phyloP scores from a whole-genome alignment of 2,797 vertebrate species.

The Protosalanx chinensis region DNA sequence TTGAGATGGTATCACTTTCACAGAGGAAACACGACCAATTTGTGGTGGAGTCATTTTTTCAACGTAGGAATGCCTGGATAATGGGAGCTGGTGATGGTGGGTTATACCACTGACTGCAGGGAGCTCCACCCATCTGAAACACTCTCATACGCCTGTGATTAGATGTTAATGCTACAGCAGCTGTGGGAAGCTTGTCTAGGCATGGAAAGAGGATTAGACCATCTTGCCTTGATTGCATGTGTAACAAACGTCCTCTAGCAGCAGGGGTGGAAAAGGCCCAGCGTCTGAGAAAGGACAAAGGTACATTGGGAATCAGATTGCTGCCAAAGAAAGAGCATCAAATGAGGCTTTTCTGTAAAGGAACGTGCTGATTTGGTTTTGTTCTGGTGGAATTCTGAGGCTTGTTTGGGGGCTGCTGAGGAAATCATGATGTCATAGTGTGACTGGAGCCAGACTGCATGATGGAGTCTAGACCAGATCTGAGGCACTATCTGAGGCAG shows the following conservation, averaged over 20 bases:
- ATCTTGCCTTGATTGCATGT: slow-evolving; percentile 30
- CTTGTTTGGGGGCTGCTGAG: slow-evolving; percentile 45
- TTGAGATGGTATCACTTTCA: neutral
- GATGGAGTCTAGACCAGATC: slow-evolving; percentile 31
- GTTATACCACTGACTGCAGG: neutral
- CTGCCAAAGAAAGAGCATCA: slow-evolving; percentile 28
- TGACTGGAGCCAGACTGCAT: slow-evolving; percentile 44
- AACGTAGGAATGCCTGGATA: neutral
- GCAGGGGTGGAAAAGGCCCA: slow-evolving; percentile 12
- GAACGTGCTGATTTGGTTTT: slow-evolving; percentile 44
- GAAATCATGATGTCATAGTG: slow-evolving; percentile 65
- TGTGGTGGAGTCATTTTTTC: neutral
- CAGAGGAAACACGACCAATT: neutral
- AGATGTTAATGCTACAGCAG: slow-evolving; percentile 55
- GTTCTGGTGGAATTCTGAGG: slow-evolving; percentile 46
- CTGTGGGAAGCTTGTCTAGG: slow-evolving; percentile 43
- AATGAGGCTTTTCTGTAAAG: slow-evolving; percentile 50
- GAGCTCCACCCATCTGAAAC: neutral
- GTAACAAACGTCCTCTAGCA: slow-evolving; percentile 40
- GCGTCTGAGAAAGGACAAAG: slow-evolving; percentile 38
- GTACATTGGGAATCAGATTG: slow-evolving; percentile 30
- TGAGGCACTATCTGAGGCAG: neutral
- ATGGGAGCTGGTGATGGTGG: neutral
- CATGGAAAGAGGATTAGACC: slow-evolving; percentile 39
- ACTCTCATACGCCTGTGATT: slow-evolving; percentile 31